phyloP scores from a whole-genome alignment of 1,140 invertebrate genomes.

The Hylyphantes graminicola region DNA sequence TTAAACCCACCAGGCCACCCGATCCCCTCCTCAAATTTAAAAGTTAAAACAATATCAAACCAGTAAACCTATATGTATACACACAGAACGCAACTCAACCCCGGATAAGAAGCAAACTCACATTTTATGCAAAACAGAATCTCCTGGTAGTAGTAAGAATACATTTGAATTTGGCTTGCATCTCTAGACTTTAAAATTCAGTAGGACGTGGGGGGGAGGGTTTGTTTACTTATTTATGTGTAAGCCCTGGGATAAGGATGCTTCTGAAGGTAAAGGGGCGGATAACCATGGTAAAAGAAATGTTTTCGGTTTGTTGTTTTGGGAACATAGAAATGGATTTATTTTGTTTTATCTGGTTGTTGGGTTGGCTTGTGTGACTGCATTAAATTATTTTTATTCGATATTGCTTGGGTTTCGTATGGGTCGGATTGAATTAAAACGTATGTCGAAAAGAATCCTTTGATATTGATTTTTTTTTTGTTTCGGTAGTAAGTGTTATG shows the following conservation, averaged over 20 bases:
- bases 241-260: not conserved
- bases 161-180: constrained; percentile 8
- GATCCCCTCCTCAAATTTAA: too few relatives aligned
- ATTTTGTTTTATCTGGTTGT: too few relatives aligned
- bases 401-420: too few relatives aligned
- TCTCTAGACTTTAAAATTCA: constrained; percentile 9
- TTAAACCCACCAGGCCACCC: too few relatives aligned
- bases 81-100: not conserved
- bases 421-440: too few relatives aligned
- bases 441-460: too few relatives aligned
- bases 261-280: not conserved
- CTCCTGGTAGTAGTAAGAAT: not conserved
- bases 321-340: too few relatives aligned
- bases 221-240: not conserved
- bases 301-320: not conserved
- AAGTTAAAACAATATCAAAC: too few relatives aligned
- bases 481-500: too few relatives aligned
- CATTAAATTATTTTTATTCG: too few relatives aligned
- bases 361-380: too few relatives aligned
- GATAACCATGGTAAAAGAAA: not conserved
- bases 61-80: not conserved
- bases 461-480: too few relatives aligned
- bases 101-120: not conserved
- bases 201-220: not conserved
- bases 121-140: constrained; percentile 39